Conservation (phyloP, 2,113 vertebrate species). For the Hydropotes inermis region DNA sequence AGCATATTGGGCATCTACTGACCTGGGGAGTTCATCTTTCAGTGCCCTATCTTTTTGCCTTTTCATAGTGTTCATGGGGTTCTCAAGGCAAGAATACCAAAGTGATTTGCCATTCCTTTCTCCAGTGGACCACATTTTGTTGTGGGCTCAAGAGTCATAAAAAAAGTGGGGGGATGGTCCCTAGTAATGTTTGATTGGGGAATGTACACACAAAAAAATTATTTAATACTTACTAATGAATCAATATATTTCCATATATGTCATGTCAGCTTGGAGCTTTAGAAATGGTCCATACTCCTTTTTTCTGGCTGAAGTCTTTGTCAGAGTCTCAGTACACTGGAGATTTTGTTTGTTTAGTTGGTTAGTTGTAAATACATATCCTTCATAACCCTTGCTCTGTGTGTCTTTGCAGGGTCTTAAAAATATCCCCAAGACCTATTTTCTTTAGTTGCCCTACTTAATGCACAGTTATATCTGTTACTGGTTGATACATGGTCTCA, state of each 20-base stretch:
- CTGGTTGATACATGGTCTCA: conserved; percentile 10
- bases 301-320: background rate
- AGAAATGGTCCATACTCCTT: background rate
- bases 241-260: background rate
- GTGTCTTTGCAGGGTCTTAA: background rate
- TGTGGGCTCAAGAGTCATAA: background rate
- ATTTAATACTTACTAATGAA: background rate
- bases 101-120: background rate
- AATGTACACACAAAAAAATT: background rate
- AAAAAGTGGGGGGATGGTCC: background rate
- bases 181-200: background rate
- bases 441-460: conserved; percentile 33
- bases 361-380: background rate
- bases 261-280: background rate
- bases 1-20: background rate
- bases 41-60: background rate
- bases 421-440: conserved; percentile 30
- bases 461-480: conserved; percentile 26
- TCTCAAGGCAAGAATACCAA: background rate
- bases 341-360: background rate
- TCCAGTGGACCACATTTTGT: background rate
- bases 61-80: background rate
- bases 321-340: background rate
- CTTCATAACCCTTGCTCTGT: conserved; percentile 25
- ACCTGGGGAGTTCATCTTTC: background rate